These are phyloP conservation scores for Trachythela sp. DNA, from an alignment of 64 coral and sea anemone species.

Conservation along the genomic window DNA sequence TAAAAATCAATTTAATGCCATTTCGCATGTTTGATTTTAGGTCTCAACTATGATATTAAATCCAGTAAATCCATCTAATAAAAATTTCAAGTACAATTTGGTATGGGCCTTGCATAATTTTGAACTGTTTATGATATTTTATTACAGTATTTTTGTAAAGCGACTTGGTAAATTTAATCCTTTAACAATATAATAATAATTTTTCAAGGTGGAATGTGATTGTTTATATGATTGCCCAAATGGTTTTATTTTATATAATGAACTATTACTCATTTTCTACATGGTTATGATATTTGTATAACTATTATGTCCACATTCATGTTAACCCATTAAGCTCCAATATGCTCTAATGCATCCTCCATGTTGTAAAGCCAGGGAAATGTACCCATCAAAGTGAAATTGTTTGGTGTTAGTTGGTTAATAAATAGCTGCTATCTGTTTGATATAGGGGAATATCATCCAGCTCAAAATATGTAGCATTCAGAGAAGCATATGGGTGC, in stretches of 20 bases:
- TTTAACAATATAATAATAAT: not conserved
- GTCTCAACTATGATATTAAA: not conserved
- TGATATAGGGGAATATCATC: not conserved
- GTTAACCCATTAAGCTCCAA: too few species aligned
- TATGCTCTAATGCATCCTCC: too few species aligned
- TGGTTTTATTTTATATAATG: not conserved
- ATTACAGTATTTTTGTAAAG: not conserved
- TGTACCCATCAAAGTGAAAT: too few species aligned
- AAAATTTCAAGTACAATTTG: not conserved
- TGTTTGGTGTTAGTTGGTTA: not conserved
- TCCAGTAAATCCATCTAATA: not conserved
- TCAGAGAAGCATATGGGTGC: constrained; percentile 18
- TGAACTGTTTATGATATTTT: not conserved
- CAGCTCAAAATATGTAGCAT: constrained; percentile 27
- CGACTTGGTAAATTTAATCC: not conserved
- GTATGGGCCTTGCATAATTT: not conserved
- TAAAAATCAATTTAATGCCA: not conserved
- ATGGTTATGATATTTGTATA: not conserved
- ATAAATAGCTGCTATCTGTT: not conserved
- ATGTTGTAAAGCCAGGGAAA: too few species aligned
- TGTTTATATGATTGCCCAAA: not conserved
- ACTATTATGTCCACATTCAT: too few species aligned
- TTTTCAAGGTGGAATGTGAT: not conserved
- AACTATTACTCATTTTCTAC: not conserved
- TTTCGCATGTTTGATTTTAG: not conserved